phyloP scores from a whole-genome alignment of 2,888 invertebrate species.

The Cremastobaeus sp. region DNA sequence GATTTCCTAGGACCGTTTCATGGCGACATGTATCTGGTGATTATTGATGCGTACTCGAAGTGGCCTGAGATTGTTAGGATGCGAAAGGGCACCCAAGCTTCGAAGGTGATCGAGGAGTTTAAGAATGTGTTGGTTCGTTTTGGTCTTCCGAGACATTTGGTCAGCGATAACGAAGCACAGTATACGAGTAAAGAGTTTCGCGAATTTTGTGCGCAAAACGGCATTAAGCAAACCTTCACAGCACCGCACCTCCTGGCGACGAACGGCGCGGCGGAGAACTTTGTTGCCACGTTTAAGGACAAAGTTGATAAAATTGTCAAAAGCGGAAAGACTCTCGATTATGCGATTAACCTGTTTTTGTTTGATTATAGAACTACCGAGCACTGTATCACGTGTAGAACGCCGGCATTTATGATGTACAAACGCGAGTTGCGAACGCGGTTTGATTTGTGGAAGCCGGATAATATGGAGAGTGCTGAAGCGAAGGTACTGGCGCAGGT shows the following conservation, averaged over 20 bases:
- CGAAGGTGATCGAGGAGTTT: background rate
- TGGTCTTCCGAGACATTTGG: conserved; percentile 10
- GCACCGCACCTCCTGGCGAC: conserved; percentile 18
- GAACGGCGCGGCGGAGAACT: conserved; percentile 25
- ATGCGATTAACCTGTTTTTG: conserved; percentile 15
- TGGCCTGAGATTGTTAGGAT: conserved; percentile 56
- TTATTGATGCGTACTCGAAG: conserved; percentile 62
- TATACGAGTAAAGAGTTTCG: conserved; percentile 12
- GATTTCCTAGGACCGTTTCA: conserved; percentile 64
- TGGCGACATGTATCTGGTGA: conserved; percentile 43
- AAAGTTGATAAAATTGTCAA: conserved; percentile 24
- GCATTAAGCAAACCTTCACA: conserved; percentile 14
- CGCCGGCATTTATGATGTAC: conserved; percentile 5
- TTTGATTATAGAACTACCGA: conserved; percentile 22
- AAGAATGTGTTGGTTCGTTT: conserved; percentile 1
- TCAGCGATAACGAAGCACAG: conserved; percentile 15
- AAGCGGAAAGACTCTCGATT: background rate
- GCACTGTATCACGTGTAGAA: conserved; percentile 33
- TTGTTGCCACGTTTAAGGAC: conserved; percentile 22
- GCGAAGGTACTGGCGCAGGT: background rate
- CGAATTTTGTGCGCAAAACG: conserved; percentile 3
- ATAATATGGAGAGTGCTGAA: background rate
- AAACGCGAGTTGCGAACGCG: conserved; percentile 45
- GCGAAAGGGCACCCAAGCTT: background rate
- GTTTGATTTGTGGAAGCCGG: background rate